Conservation (phyloP, 2,797 vertebrate genomes). For the Enteromius paludinosus region DNA sequence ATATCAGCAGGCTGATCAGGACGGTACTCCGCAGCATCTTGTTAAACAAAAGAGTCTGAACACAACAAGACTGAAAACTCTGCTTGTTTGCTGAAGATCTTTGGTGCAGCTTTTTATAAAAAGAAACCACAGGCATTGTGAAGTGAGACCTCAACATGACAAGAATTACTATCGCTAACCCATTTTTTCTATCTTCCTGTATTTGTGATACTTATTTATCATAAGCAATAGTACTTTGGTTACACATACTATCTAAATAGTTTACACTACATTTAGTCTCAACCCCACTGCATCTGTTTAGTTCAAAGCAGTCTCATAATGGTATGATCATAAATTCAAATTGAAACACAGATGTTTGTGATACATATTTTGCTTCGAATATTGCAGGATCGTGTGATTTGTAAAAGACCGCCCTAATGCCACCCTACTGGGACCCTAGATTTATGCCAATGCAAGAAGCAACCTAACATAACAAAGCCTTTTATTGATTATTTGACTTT, state of each 20-base stretch:
- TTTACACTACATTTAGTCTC: background rate
- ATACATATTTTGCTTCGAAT: background rate
- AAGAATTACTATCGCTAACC: background rate
- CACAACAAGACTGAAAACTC: no score
- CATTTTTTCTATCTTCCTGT: background rate
- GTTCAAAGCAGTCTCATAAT: background rate
- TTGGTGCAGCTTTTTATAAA: background rate
- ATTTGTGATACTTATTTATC: background rate
- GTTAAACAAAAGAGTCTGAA: background rate
- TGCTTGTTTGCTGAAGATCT: no score
- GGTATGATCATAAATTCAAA: background rate
- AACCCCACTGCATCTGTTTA: background rate
- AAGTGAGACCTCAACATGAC: background rate
- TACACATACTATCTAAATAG: background rate
- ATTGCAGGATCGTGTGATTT: background rate
- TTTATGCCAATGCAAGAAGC: background rate
- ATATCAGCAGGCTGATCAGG: conserved; percentile 12
- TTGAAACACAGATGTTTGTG: background rate
- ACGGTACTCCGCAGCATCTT: background rate
- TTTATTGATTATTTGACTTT: background rate
- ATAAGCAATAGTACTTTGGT: background rate
- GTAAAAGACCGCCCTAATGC: background rate
- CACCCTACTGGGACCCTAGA: background rate
- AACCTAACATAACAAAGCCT: background rate
- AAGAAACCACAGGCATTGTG: background rate